A percentile compares a stretch with the other conserved stretches of the same genome.
Conservation (phyloP, 2,797 vertebrate genomes). For the Oophaga sylvatica region DNA sequence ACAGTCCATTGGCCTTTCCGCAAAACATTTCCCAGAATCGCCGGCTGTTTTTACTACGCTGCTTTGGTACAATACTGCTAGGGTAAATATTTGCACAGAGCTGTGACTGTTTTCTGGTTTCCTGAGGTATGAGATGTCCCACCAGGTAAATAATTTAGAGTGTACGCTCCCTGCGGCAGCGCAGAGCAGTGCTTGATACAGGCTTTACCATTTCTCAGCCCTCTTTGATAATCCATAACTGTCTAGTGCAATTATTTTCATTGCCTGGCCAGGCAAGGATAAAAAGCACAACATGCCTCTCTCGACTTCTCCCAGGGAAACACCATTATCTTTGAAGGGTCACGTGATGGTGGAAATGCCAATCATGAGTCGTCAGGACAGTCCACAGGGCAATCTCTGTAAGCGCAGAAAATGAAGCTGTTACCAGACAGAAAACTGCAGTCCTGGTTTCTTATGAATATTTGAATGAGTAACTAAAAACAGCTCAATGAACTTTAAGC, state of each 20-base stretch:
- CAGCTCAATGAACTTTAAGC: slow-evolving; percentile 82
- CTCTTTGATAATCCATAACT: slow-evolving; percentile 82
- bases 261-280: slow-evolving; percentile 74
- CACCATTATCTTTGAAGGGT: slow-evolving; percentile 75
- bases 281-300: slow-evolving; percentile 76
- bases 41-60: slow-evolving; percentile 72
- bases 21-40: slow-evolving; percentile 69
- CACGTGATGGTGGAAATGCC: slow-evolving; percentile 67
- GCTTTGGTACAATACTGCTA: slow-evolving; percentile 75
- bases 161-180: slow-evolving; percentile 70
- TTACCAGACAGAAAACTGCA: slow-evolving; percentile 80
- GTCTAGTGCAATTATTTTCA: slow-evolving; percentile 80
- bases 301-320: slow-evolving; percentile 72
- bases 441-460: slow-evolving; percentile 84
- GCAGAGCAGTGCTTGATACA: slow-evolving; percentile 73
- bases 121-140: slow-evolving; percentile 72
- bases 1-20: slow-evolving; percentile 68
- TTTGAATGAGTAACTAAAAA: slow-evolving; percentile 91
- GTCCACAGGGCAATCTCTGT: slow-evolving; percentile 71
- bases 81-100: slow-evolving; percentile 88
- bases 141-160: slow-evolving; percentile 86
- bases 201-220: slow-evolving; percentile 76
- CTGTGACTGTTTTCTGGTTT: slow-evolving; percentile 75
- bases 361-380: slow-evolving; percentile 63
- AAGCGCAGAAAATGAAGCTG: slow-evolving; percentile 79